A percentile compares a stretch with the other conserved stretches of the same genome.
phyloP scores from a whole-genome alignment of 2,113 vertebrate genomes.

The Geococcyx californianus region DNA sequence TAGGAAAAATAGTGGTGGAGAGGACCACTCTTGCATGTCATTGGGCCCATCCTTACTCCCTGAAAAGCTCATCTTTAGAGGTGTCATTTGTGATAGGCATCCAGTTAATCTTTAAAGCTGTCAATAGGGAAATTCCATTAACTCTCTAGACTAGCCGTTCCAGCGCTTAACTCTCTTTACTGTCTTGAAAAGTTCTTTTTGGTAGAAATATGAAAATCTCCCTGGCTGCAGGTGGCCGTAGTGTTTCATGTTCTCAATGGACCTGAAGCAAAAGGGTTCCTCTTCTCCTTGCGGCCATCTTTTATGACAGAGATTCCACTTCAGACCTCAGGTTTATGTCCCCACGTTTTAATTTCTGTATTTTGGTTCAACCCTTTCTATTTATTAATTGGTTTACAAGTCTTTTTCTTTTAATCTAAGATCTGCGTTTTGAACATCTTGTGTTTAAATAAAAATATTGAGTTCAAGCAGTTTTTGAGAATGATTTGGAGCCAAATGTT shows the following conservation, averaged over 20 bases:
- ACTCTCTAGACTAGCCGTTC: neutral
- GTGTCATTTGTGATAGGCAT: neutral
- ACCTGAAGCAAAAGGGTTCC: neutral
- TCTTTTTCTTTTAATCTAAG: neutral
- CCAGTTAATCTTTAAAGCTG: neutral
- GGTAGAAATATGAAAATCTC: neutral
- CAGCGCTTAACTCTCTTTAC: neutral
- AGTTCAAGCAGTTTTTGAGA: neutral
- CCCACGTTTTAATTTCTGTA: neutral
- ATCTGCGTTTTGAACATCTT: neutral
- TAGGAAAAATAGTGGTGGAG: neutral
- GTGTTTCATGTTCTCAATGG: neutral
- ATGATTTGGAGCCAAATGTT: neutral
- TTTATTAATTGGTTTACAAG: neutral
- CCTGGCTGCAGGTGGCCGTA: neutral
- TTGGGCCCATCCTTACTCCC: neutral
- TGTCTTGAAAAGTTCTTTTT: neutral
- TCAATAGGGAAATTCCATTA: neutral
- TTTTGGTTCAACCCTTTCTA: neutral
- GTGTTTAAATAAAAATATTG: neutral
- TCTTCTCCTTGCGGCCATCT: accelerated
- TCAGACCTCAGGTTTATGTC: neutral
- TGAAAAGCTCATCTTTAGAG: neutral
- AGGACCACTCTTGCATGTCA: neutral
- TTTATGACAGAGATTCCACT: neutral